Evolutionary conservation across 2,888 invertebrate species (phyloP), one percentile per base, ranked within the genome.

Genomic region (Resseliella maxima): DNA sequence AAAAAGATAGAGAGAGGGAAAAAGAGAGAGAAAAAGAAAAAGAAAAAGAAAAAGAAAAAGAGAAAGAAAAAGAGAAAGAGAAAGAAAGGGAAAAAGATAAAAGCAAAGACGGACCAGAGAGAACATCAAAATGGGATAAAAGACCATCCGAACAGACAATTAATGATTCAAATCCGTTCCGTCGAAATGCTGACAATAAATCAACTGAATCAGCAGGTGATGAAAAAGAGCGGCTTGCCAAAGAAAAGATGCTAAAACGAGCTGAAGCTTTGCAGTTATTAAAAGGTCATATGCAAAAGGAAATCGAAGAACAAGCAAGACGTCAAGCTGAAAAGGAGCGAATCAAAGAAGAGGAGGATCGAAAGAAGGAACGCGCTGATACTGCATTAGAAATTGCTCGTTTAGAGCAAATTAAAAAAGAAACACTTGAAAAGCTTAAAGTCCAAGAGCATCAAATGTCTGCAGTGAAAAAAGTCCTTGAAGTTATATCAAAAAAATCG

Each of bases 271-370:
- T 93, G 27, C 89, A 92, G 87, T 89, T 93, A 87, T 89, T 93
- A 81, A 93, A 93, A 88, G 93, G 93, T 88, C 93, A 94, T 88
- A 93, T 94, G 92, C 93, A 93, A 87, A 90, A 92, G 87, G 92
- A 93, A 88, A 91, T 92, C 64, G 91, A 93, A 86, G 93, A 93
- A 88, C 91, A 92, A 88, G 92, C 93, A 88, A 93, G 92, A 88
- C 92, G 92, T 87, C 92, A 92, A 81, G 92, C 92, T 0, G 93
- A 93, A 87, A 87, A 87, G 54, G 86, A 86, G 64, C 86, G 45
- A 10, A 90, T 90, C 87, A 90, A 90, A 87, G 89, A 90, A 35
- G 87, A 89, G 85, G 90, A 91, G 86, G 91, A 91, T 45, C 87
- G 90, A 12, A 72, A 31, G 72, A 72, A 72, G n/a, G 90, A 90